Evolutionary conservation across 2,888 invertebrate genomes (phyloP), one percentile per base, ranked within the genome.

Genomic region (Colletes collaris): DNA sequence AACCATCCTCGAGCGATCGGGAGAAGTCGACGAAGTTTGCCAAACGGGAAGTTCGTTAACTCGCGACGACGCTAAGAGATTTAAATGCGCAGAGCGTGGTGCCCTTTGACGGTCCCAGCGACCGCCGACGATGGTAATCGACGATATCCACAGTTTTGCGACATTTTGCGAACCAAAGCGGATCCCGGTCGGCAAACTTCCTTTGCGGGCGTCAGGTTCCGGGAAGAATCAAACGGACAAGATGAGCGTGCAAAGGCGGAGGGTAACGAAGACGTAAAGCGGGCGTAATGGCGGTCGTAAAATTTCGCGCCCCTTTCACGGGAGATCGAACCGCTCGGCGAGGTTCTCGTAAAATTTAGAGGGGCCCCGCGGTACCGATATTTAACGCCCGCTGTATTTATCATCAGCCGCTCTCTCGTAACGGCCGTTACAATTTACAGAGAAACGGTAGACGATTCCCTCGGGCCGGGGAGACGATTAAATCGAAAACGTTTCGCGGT

Each of bases 1-100:
- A 44, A n/a, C 46, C 46, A 2, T 66, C 27, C 10, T 46, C 8
- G n/a, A 59, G 52, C 16, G 80, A 81, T 72, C 80, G 46, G 46
- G 37, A 44, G 19, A 64, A 72, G 63, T 72, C 62, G 58, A 60
- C 13, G 46, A 50, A 71, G 62, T 80, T 76, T 72, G 69, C 63
- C 55, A 64, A 16, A 27, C 69, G 66, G 52, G 59, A 80, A 70
- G 64, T 76, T 73, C 59, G 73, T 82, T 76, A 76, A 63, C 75
- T 37, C 50, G 63, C 73, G 73, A 76, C 70, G 81, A 73, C 73
- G 63, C n/a, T 59, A 69, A 73, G 81, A 82, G 82, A 81, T 70
- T 70, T 74, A 65, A 58, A 70, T 76, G 72, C 53, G 44, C 70
- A 70, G 64, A 63, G 66, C 53, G 60, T 53, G 50, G 68, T 27